These are phyloP conservation scores for Sinocyclocheilus anshuiensis DNA, from an alignment of 2,113 vertebrate species.

Conservation along the genomic window DNA sequence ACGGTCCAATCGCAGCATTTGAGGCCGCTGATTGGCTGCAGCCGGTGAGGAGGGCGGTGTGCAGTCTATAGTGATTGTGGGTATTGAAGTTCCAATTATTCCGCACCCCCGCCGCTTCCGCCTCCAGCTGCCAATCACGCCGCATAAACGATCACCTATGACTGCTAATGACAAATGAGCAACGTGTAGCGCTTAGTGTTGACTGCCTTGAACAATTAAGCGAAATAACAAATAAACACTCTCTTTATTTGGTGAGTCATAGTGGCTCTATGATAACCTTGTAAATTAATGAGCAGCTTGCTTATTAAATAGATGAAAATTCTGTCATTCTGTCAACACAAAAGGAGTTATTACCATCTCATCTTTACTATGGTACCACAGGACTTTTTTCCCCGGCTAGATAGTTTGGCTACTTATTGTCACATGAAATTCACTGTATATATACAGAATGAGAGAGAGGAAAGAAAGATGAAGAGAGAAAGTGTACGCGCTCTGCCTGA, in stretches of 20 bases:
- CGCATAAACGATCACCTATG: constrained; percentile 72
- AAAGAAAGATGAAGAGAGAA: no score
- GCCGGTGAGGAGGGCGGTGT: constrained; percentile 54
- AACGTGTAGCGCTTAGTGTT: constrained; percentile 35
- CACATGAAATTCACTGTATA: no score
- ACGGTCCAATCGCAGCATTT: constrained; percentile 61
- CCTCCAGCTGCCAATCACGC: constrained; percentile 72
- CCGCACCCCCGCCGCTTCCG: constrained; percentile 55
- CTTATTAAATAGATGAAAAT: constrained; percentile 14
- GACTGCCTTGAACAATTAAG: constrained; percentile 43
- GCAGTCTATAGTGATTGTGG: constrained; percentile 78
- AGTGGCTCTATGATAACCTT: background rate
- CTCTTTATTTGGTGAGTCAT: constrained; percentile 25
- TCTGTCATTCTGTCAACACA: background rate
- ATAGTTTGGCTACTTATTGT: no score
- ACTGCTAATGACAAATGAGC: constrained; percentile 45
- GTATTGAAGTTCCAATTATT: constrained; percentile 83
- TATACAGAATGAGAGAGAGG: no score
- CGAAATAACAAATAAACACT: constrained; percentile 43
- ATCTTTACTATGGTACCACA: background rate
- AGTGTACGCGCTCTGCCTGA: constrained; percentile 51
- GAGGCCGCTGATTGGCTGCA: constrained; percentile 62
- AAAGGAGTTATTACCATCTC: background rate
- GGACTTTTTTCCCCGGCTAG: background rate
- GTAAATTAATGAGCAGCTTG: constrained; percentile 23